Base-by-base conservation (phyloP, 1,140 invertebrate genomes). In the Penaeus vannamei region DNA sequence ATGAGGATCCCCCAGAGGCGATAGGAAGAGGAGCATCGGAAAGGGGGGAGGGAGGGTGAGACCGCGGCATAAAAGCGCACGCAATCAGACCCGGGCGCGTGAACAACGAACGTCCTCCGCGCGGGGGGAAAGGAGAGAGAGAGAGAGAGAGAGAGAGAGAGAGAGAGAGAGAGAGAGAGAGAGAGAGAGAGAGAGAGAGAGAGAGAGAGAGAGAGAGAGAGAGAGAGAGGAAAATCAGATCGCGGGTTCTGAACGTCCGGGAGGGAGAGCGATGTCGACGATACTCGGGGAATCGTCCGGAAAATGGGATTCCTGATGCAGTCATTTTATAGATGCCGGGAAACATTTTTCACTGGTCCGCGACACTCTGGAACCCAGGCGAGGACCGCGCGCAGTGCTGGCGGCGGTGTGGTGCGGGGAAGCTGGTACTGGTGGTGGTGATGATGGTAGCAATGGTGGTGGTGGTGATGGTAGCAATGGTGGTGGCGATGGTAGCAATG, bases 251-350 rank as follows among this genome's bases (percentile, higher is more conserved):
- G 29, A 46, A 46, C 22, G 26, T 61, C 42, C 59, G 60, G 32
- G 26, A 29, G 84, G 60, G 79, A 77, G 84, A 86, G 69, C 64
- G 85, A 86, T 80, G 85, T 80, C 76, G 77, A 86, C 85, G 85
- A 86, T 86, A 80, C 85, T 76, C 59, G 36, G 85, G 77, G 77
- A 86, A 86, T 86, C 76, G 85, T 81, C 85, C 80, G 77, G 85
- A 86, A 86, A 86, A 86, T 86, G 77, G 85, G 85, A 80, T 81
- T 86, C 85, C 85, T 86, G 85, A 86, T 86, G 85, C 85, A 86
- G 76, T 86, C 85, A 86, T 86, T 86, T 86, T 80, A 86, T 80
- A 86, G 60, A 80, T 80, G 85, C 85, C 77, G 85, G 81, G 26
- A 32, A 83, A 64, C 76, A 62, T 62, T 66, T 86, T 62, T 86